These are phyloP conservation scores for Glareola pratincola DNA, from an alignment of 2,113 vertebrate genomes.

Conservation along the genomic window DNA sequence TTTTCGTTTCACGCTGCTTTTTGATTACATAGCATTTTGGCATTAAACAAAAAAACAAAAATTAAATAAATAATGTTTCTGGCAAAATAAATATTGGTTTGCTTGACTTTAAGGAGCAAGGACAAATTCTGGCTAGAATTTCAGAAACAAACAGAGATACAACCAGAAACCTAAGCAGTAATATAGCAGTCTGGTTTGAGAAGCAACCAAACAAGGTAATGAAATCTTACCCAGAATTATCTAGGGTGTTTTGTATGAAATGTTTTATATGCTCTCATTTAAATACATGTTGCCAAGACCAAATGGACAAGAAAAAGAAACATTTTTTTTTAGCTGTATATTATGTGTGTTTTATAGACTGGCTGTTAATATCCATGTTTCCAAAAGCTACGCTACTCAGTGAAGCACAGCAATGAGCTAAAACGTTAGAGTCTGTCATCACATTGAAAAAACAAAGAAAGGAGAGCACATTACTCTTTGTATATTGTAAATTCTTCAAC, in stretches of 20 bases:
- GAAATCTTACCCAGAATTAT: not conserved
- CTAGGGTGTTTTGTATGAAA: slow-evolving; percentile 26
- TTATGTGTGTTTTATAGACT: slow-evolving; percentile 36
- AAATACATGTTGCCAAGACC: slow-evolving; percentile 62
- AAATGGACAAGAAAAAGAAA: slow-evolving; percentile 68
- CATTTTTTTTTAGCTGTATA: slow-evolving; percentile 66
- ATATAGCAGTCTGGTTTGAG: not conserved
- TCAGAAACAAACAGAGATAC: not conserved
- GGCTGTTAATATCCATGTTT: slow-evolving; percentile 49
- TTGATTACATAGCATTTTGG: not conserved
- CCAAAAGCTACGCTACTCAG: slow-evolving; percentile 35
- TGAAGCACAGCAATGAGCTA: slow-evolving; percentile 10
- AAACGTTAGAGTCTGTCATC: slow-evolving; percentile 26
- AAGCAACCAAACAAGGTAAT: not conserved
- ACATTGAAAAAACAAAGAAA: not conserved
- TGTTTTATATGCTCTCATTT: slow-evolving; percentile 29
- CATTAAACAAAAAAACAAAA: not conserved
- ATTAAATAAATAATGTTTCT: not conserved
- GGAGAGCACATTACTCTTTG: not conserved
- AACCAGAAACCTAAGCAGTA: not conserved
- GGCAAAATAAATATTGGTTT: not conserved
- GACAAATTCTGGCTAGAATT: not conserved
- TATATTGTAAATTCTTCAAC: not conserved
- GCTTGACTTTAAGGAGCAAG: not conserved
- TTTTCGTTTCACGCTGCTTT: not conserved